phyloP scores from a whole-genome alignment of 2,888 invertebrate genomes.

The Gisinianus flammeolus region DNA sequence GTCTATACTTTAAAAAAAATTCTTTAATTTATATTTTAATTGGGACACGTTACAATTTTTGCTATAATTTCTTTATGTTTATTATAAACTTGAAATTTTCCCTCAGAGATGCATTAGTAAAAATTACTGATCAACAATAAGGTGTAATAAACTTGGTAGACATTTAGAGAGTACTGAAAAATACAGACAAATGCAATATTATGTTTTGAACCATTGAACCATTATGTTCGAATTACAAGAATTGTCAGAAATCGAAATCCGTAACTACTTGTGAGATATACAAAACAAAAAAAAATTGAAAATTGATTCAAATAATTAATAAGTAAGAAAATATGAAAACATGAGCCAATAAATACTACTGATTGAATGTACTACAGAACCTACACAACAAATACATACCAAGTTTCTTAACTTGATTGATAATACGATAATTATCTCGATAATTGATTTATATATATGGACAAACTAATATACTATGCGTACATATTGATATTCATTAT shows the following conservation, averaged over 20 bases:
- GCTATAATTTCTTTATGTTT: background rate
- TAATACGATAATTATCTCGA: slow-evolving; percentile 11
- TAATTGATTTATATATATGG: slow-evolving; percentile 4
- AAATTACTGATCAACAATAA: too few relatives aligned
- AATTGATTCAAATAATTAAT: background rate
- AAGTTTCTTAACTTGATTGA: background rate
- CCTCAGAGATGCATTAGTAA: background rate
- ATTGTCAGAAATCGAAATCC: background rate
- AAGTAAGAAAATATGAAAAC: background rate
- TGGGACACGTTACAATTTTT: background rate
- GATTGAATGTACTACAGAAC: background rate
- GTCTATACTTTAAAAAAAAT: background rate
- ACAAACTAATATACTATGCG: background rate
- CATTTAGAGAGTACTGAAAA: too few relatives aligned
- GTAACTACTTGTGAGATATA: slow-evolving; percentile 2
- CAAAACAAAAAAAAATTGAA: background rate
- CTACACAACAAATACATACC: background rate
- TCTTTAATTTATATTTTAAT: background rate
- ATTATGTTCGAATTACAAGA: too few relatives aligned
- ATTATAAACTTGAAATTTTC: background rate
- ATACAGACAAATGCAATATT: too few relatives aligned
- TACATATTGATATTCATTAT: background rate
- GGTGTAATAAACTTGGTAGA: too few relatives aligned
- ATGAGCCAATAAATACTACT: slow-evolving; percentile 3
- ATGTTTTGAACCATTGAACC: too few relatives aligned